These are phyloP conservation scores for Fundulus diaphanus DNA, from an alignment of 2,797 vertebrate species.

Conservation along the genomic window DNA sequence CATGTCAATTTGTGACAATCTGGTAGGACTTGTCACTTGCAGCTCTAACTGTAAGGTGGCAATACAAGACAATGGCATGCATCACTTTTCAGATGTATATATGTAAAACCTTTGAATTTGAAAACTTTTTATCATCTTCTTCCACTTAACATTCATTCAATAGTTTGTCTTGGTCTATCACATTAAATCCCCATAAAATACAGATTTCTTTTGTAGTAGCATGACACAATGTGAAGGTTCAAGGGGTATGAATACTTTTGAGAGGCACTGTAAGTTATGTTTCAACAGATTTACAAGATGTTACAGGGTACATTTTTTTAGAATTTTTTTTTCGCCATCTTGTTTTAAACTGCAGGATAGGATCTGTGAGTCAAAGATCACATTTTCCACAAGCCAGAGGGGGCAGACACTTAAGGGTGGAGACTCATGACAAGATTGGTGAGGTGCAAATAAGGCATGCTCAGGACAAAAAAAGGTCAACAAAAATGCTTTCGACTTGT, in stretches of 20 bases:
- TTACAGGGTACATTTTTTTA: not conserved
- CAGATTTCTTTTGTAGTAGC: not conserved
- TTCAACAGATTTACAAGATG: not conserved
- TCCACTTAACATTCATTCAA: not conserved
- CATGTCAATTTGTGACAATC: too few species aligned
- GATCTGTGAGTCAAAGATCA: slow-evolving; percentile 61
- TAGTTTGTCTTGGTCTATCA: not conserved
- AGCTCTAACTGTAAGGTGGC: too few species aligned
- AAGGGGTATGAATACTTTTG: not conserved
- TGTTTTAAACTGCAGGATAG: slow-evolving; percentile 14
- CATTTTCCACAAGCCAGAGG: slow-evolving; percentile 66
- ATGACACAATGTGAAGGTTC: not conserved
- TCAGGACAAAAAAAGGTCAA: slow-evolving; percentile 81
- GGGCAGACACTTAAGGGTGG: slow-evolving; percentile 80
- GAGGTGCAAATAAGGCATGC: slow-evolving; percentile 96
- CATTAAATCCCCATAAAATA: not conserved
- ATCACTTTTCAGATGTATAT: not conserved
- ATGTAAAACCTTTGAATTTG: not conserved
- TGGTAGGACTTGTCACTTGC: too few species aligned
- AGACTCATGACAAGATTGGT: slow-evolving; percentile 92
- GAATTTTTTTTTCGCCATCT: slow-evolving; percentile 15
- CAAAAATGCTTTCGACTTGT: slow-evolving; percentile 68
- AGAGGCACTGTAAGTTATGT: not conserved
- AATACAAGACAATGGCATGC: too few species aligned
- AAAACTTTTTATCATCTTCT: too few species aligned